Evolutionary conservation across 2,888 invertebrate species (phyloP).

Genomic region (Nomada flava): DNA sequence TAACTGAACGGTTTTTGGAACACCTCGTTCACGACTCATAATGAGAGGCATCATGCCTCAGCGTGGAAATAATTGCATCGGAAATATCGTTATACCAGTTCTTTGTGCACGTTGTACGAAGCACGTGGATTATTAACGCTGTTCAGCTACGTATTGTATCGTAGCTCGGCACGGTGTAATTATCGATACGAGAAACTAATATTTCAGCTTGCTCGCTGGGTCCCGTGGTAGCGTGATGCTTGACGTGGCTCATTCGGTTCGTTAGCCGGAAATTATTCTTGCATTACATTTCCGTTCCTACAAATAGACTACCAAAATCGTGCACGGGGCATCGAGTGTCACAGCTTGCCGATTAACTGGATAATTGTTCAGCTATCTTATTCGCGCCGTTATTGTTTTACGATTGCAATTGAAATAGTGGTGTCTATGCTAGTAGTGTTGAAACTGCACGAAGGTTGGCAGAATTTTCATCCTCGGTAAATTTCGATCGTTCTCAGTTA

Average conservation of each 20-base stretch:
- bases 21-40: conserved; percentile 16
- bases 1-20: conserved; percentile 36
- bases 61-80: conserved; percentile 35
- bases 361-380: background rate
- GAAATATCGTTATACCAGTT: conserved; percentile 25
- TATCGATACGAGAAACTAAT: conserved; percentile 13
- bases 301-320: background rate
- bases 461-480: too few species aligned
- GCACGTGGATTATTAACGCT: conserved; percentile 28
- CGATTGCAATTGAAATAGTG: too few species aligned
- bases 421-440: too few species aligned
- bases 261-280: too few species aligned
- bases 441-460: too few species aligned
- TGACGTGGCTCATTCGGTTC: too few species aligned
- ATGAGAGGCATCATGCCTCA: conserved; percentile 20
- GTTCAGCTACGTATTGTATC: background rate
- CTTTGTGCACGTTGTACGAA: conserved; percentile 19
- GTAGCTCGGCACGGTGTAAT: background rate
- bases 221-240: background rate
- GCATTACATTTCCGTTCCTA: background rate
- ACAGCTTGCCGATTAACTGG: background rate
- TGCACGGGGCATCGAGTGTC: background rate
- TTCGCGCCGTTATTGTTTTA: background rate
- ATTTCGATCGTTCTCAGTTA: too few species aligned
- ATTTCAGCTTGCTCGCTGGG: background rate